Percentiles rank a stretch among this genome's conserved stretches.
These are phyloP conservation scores for Chlamydotis undulata DNA, from an alignment of 2,113 vertebrate species.

Conservation along the genomic window DNA sequence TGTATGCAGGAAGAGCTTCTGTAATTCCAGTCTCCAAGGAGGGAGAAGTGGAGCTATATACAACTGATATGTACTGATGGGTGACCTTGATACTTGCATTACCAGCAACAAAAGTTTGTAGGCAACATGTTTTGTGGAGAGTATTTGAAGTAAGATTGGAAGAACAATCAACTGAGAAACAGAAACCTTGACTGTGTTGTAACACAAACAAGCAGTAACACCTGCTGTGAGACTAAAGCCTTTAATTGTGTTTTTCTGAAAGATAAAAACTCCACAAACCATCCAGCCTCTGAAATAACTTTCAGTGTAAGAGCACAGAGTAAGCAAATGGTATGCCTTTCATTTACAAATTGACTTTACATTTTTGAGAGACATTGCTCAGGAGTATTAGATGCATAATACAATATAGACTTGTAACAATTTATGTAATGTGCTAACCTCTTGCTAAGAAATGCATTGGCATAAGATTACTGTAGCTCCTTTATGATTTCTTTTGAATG, in stretches of 20 bases:
- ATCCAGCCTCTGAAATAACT: not conserved
- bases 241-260: not conserved
- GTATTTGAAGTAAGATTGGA: not conserved
- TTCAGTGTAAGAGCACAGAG: not conserved
- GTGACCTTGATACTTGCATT: not conserved
- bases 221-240: not conserved
- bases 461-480: not conserved
- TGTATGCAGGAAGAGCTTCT: not conserved
- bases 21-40: not conserved
- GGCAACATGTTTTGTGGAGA: not conserved
- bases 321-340: not conserved
- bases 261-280: not conserved
- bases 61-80: not conserved
- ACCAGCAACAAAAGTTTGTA: not conserved
- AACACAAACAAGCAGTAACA: not conserved
- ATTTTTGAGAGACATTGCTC: not conserved
- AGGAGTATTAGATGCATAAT: not conserved
- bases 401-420: not conserved
- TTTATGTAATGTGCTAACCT: not conserved
- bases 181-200: not conserved
- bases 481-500: not conserved
- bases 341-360: not conserved
- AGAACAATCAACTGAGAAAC: not conserved
- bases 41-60: not conserved
- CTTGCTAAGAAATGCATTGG: not conserved